These are phyloP conservation scores for Falco berigora DNA, from an alignment of 2,797 vertebrate species.

Conservation along the genomic window DNA sequence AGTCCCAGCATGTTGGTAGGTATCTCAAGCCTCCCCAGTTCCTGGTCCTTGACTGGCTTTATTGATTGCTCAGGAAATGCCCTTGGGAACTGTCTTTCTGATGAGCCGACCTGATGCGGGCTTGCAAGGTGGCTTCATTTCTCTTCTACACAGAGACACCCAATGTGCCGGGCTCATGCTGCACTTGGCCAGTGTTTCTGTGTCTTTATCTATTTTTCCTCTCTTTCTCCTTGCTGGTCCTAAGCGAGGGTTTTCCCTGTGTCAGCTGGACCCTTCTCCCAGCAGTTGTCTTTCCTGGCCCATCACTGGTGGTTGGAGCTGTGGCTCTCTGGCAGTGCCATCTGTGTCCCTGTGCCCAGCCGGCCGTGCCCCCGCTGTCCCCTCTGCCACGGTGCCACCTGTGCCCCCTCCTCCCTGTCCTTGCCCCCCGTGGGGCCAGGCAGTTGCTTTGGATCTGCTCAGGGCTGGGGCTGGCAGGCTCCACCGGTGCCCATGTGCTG, in stretches of 20 bases:
- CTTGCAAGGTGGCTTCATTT: not conserved
- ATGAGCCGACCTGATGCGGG: not conserved
- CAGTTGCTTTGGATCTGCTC: not conserved
- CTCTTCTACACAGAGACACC: not conserved
- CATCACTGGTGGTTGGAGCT: not conserved
- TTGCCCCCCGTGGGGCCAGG: rapidly evolving
- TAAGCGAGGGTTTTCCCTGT: not conserved
- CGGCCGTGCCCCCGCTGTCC: not conserved
- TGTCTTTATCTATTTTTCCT: not conserved
- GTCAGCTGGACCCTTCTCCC: not conserved
- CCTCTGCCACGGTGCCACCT: not conserved
- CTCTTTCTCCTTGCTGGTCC: not conserved
- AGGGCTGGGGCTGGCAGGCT: not conserved
- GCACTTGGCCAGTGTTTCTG: not conserved
- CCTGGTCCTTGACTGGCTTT: not conserved
- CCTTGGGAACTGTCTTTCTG: not conserved
- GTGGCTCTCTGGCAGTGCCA: not conserved
- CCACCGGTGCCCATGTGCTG: not conserved
- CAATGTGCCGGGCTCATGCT: not conserved
- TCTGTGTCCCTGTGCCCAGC: not conserved
- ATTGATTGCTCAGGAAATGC: not conserved
- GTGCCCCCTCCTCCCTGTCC: not conserved
- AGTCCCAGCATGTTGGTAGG: not conserved
- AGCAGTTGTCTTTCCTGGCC: not conserved
- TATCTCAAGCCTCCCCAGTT: not conserved